Conservation (phyloP, 2,888 invertebrate genomes). For the Synergus gifuensis region DNA sequence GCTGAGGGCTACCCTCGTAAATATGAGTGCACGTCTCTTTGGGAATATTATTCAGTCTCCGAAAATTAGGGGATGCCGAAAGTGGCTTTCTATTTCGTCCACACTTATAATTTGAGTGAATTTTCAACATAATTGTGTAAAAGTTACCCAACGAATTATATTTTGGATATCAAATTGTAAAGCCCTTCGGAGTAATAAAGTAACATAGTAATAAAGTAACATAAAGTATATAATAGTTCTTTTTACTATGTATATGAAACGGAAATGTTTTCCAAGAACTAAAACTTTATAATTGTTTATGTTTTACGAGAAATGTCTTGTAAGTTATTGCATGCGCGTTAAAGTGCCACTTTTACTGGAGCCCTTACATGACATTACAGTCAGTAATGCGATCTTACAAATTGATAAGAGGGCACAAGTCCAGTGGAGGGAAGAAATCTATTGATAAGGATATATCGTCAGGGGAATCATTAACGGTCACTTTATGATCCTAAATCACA, state of each 20-base stretch:
- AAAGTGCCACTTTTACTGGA: not conserved
- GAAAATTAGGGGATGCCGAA: not conserved
- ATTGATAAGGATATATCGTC: not conserved
- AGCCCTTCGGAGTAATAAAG: no score
- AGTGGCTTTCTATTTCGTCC: not conserved
- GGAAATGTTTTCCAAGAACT: no score
- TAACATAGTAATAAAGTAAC: no score
- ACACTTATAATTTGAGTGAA: no score
- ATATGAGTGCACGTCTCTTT: conserved; percentile 2
- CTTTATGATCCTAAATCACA: not conserved
- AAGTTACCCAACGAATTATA: no score
- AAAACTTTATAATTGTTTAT: no score
- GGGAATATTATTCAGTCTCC: not conserved
- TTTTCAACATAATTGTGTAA: no score
- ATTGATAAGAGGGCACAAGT: not conserved
- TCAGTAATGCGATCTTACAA: not conserved
- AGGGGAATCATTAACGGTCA: not conserved
- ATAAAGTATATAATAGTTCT: no score
- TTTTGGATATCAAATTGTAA: no score
- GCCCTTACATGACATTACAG: not conserved
- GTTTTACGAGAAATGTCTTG: not conserved
- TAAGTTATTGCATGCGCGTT: not conserved
- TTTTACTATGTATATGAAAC: no score
- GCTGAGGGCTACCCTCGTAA: not conserved
- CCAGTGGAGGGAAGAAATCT: not conserved